phyloP scores from a whole-genome alignment of 1,140 invertebrate genomes.

The Lepidurus apus region DNA sequence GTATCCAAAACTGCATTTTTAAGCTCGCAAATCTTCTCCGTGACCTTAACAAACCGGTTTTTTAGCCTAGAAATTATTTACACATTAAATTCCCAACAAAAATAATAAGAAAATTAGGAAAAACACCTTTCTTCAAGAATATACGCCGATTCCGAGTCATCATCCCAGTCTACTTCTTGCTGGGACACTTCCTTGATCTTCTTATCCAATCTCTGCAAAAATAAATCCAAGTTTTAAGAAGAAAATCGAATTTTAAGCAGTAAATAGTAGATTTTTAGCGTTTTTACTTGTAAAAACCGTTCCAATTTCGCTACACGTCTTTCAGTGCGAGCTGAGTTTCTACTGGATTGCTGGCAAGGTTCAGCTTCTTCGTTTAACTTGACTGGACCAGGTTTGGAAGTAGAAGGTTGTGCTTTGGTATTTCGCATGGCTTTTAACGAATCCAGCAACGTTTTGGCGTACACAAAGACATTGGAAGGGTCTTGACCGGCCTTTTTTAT shows the following conservation, averaged over 20 bases:
- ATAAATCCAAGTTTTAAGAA: not conserved
- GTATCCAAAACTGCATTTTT: not conserved
- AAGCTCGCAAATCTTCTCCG: slow-evolving; percentile 9
- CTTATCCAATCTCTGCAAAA: slow-evolving; percentile 22
- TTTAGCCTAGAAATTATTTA: not conserved
- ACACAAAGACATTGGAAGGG: not conserved
- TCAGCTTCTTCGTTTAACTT: not conserved
- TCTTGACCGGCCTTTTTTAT: not conserved
- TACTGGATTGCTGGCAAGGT: not conserved
- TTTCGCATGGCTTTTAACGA: not conserved
- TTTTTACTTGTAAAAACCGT: not conserved
- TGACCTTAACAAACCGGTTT: slow-evolving; percentile 1
- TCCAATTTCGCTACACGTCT: not conserved
- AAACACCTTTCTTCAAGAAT: slow-evolving; percentile 25
- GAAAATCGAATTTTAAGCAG: not conserved
- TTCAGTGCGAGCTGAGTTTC: not conserved
- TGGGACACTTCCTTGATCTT: slow-evolving; percentile 29
- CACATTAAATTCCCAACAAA: not conserved
- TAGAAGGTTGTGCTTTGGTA: not conserved
- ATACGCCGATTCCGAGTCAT: slow-evolving; percentile 3
- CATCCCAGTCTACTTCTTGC: slow-evolving; percentile 26
- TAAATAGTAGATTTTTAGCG: not conserved
- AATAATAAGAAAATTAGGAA: too few species aligned
- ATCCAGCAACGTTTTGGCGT: not conserved
- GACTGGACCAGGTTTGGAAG: not conserved